Percentiles rank a stretch among this genome's conserved stretches.
phyloP scores from a whole-genome alignment of 2,888 invertebrate genomes.

The Caenorhabditis sinica region DNA sequence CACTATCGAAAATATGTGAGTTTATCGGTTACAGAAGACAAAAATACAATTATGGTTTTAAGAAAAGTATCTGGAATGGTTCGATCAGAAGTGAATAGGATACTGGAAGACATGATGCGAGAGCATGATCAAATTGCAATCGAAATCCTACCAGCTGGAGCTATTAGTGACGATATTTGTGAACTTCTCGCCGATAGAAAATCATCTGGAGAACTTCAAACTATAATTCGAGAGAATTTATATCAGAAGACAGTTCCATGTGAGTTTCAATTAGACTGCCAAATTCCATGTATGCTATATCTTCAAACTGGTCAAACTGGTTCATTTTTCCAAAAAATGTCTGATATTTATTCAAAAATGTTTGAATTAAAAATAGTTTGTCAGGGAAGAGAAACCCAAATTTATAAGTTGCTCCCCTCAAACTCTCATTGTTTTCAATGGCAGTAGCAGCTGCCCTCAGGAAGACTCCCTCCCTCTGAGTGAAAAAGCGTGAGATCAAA shows the following conservation, averaged over 20 bases:
- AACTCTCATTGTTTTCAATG: constrained; percentile 50
- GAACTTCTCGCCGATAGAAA: constrained; percentile 76
- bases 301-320: no score
- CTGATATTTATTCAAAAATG: no score
- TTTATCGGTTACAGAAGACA: no score
- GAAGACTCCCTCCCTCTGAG: constrained; percentile 10
- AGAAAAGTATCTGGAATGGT: constrained; percentile 74
- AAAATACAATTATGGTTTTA: constrained; percentile 47
- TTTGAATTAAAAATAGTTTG: no score
- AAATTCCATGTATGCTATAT: no score
- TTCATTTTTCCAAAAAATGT: no score
- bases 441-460: constrained; percentile 51
- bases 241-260: constrained; percentile 87
- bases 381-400: background rate
- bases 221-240: constrained; percentile 87
- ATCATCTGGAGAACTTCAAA: constrained; percentile 86
- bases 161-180: constrained; percentile 75
- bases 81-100: constrained; percentile 66
- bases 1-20: constrained; percentile 70
- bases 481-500: constrained; percentile 40
- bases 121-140: constrained; percentile 72
- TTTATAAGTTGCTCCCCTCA: constrained; percentile 24
- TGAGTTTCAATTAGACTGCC: constrained; percentile 76
- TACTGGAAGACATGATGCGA: constrained; percentile 68
- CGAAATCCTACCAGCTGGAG: constrained; percentile 74